Base-by-base conservation (phyloP, 2,797 vertebrate genomes). In the Margarornis squamiger region DNA sequence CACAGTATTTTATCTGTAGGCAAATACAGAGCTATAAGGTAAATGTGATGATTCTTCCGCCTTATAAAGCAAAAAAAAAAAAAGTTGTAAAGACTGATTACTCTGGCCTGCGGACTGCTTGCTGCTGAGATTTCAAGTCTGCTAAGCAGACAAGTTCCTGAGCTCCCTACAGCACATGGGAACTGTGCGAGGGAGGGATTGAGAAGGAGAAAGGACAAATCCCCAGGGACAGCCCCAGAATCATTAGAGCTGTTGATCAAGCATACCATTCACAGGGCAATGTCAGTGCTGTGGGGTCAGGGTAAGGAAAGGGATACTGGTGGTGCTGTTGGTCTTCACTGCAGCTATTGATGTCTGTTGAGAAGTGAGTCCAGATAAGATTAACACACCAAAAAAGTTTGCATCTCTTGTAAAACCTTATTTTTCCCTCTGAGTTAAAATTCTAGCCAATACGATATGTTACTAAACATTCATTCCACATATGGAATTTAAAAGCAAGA, bases 401-500 rank as follows among this genome's bases (percentile, higher is more conserved):
- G 8, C 39, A 12, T 58, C 32, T 71, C 63, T 46, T 32, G 17
- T 48, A 67, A 94, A 94, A 90, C 30, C 23, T 68, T 54, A 12
- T 76, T 72, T 88, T 79, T 62, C 36, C 29, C 13, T 74, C 24
- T 58, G 48, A 87, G 55, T 67, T 88, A 89, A 86, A 92, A 91
- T 80, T 32, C 48, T 62, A 34, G 26, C 70, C 52, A 89, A 79
- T 77, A 90, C 43, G 36, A 45, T 90, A 92, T 83, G 27, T 57
- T 79, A 92, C 94, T 61, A 88, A 94, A 86, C 38, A 67, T 66
- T 89, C 29, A 45, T 83, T 73, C 54, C 48, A 77, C 70, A 88
- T 85, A 91, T 39, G 86, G 70, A 94, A 90, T 93, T 95, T 88
- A 88, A 89, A 90, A 93, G 72, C 58, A 86, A 39, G 70, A 87